Conservation (phyloP, 2,797 vertebrate species). For the Poeciliopsis paucimaculata region DNA sequence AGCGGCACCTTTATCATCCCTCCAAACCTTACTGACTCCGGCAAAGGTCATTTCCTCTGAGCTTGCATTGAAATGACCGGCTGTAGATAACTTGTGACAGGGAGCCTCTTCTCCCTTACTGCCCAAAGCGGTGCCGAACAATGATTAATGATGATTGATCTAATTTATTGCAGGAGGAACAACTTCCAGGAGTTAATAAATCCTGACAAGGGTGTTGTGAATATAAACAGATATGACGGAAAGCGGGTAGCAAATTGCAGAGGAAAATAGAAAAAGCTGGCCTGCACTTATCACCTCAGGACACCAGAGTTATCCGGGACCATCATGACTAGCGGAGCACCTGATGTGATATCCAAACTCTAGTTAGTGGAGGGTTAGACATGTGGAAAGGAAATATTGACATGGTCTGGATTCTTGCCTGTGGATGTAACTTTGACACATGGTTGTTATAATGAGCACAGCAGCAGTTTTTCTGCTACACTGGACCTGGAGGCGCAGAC, state of each 20-base stretch:
- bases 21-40: slow-evolving; percentile 31
- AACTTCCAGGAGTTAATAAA: slow-evolving; percentile 64
- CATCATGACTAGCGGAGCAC: slow-evolving; percentile 4
- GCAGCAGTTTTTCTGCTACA: slow-evolving; percentile 26
- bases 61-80: slow-evolving; percentile 44
- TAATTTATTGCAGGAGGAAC: slow-evolving; percentile 59
- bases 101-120: slow-evolving; percentile 47
- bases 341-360: slow-evolving; percentile 21
- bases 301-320: slow-evolving; percentile 19
- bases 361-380: slow-evolving; percentile 10
- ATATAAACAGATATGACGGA: slow-evolving; percentile 17
- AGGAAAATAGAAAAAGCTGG: not conserved
- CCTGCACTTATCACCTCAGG: slow-evolving; percentile 5
- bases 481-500: slow-evolving; percentile 26
- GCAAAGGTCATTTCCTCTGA: slow-evolving; percentile 71
- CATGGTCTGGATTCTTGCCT: slow-evolving; percentile 22
- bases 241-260: not conserved
- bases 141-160: slow-evolving; percentile 75
- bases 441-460: slow-evolving; percentile 33
- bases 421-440: slow-evolving; percentile 5
- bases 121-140: slow-evolving; percentile 49
- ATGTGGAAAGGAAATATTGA: slow-evolving; percentile 21
- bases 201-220: slow-evolving; percentile 35
- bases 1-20: slow-evolving; percentile 54
- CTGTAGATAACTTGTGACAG: slow-evolving; percentile 65